Conservation (phyloP, 2,113 vertebrate species). For the Equus przewalskii region DNA sequence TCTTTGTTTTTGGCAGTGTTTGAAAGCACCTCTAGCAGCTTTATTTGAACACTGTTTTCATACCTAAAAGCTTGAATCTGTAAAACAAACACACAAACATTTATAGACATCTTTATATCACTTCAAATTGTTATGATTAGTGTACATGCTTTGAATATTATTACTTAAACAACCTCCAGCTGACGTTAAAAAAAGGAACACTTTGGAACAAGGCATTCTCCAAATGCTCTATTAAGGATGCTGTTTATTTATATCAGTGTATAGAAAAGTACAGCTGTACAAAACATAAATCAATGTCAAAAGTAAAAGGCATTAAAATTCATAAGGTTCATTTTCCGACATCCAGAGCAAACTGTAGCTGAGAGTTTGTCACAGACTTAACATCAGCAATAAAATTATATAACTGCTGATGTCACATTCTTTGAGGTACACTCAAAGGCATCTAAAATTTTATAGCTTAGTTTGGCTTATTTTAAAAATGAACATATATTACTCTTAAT, state of each 20-base stretch:
- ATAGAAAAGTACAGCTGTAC: slow-evolving; percentile 84
- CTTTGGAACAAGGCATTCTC: slow-evolving; percentile 77
- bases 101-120: slow-evolving; percentile 76
- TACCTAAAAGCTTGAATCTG: slow-evolving; percentile 70
- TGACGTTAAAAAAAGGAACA: slow-evolving; percentile 79
- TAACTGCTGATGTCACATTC: slow-evolving; percentile 82
- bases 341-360: slow-evolving; percentile 77
- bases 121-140: slow-evolving; percentile 83
- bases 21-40: slow-evolving; percentile 73
- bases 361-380: slow-evolving; percentile 82
- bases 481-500: slow-evolving; percentile 77
- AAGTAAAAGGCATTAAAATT: slow-evolving; percentile 85
- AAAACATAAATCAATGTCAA: slow-evolving; percentile 84
- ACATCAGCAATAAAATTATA: slow-evolving; percentile 83
- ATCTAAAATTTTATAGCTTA: slow-evolving; percentile 80
- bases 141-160: slow-evolving; percentile 75
- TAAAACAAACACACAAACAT: slow-evolving; percentile 77
- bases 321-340: slow-evolving; percentile 83
- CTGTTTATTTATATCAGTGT: slow-evolving; percentile 85
- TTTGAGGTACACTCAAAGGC: slow-evolving; percentile 80
- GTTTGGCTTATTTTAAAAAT: slow-evolving; percentile 84
- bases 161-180: slow-evolving; percentile 77
- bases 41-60: slow-evolving; percentile 80
- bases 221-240: slow-evolving; percentile 82
- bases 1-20: slow-evolving; percentile 81